phyloP scores from a whole-genome alignment of 2,888 invertebrate species.

The Drosophila fulvimacula region DNA sequence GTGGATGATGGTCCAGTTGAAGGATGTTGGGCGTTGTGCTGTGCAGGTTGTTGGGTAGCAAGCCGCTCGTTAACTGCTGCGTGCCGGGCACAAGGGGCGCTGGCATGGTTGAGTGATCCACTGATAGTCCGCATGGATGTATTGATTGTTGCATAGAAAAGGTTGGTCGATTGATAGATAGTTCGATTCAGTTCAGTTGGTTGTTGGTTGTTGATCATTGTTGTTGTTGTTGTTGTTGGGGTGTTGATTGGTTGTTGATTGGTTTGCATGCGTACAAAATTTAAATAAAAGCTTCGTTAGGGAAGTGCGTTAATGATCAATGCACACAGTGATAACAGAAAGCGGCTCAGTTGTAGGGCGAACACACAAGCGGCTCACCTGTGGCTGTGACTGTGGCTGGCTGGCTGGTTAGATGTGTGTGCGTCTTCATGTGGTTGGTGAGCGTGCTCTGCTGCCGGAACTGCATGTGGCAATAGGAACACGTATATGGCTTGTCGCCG shows the following conservation, averaged over 20 bases:
- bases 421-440: slow-evolving; percentile 83
- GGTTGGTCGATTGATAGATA: slow-evolving; percentile 43
- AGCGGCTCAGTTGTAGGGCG: slow-evolving; percentile 82
- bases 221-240: slow-evolving; percentile 43
- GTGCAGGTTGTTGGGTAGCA: slow-evolving; percentile 73
- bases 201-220: slow-evolving; percentile 45
- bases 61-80: slow-evolving; percentile 66
- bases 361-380: slow-evolving; percentile 82
- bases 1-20: slow-evolving; percentile 81
- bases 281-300: slow-evolving; percentile 84
- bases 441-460: slow-evolving; percentile 83
- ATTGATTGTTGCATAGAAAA: slow-evolving; percentile 38
- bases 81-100: slow-evolving; percentile 64
- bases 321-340: slow-evolving; percentile 81
- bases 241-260: slow-evolving; percentile 40
- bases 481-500: slow-evolving; percentile 82
- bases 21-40: slow-evolving; percentile 71
- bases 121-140: slow-evolving; percentile 46
- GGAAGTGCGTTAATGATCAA: slow-evolving; percentile 81
- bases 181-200: slow-evolving; percentile 37
- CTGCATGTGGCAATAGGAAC: slow-evolving; percentile 83
- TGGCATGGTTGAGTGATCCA: slow-evolving; percentile 73
- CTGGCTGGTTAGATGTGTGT: slow-evolving; percentile 76
- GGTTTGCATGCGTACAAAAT: slow-evolving; percentile 82
- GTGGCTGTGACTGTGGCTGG: slow-evolving; percentile 71